Conservation (phyloP, 1,140 invertebrate genomes). For the Manduca sexta region DNA sequence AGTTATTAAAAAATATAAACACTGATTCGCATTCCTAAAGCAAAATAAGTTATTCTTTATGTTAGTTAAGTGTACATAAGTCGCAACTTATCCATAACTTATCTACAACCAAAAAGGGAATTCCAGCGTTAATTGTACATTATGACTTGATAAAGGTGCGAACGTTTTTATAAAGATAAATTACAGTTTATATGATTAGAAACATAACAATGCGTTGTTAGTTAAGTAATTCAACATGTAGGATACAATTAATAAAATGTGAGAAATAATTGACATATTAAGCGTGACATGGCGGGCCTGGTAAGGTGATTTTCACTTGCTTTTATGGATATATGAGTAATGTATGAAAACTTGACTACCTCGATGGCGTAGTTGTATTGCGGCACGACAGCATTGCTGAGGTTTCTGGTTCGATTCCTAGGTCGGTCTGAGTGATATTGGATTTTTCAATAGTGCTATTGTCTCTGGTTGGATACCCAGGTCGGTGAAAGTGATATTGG, state of each 20-base stretch:
- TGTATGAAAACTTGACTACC: conserved; percentile 39
- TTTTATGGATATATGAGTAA: conserved; percentile 30
- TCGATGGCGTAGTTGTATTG: no score
- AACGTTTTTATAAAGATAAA: conserved; percentile 19
- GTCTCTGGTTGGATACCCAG: no score
- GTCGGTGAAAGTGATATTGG: no score
- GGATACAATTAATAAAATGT: conserved; percentile 45
- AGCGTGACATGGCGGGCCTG: conserved; percentile 23
- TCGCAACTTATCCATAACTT: background rate
- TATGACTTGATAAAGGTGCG: conserved; percentile 22
- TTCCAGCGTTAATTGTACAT: conserved; percentile 4
- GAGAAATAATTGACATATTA: conserved; percentile 61
- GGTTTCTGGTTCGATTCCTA: no score
- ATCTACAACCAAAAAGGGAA: conserved; percentile 9
- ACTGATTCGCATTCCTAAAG: no score
- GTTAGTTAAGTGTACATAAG: background rate
- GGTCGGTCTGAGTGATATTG: no score
- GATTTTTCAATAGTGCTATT: no score
- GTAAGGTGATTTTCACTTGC: conserved; percentile 42
- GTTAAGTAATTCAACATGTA: conserved; percentile 19
- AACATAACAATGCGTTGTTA: conserved; percentile 9
- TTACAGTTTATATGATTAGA: conserved; percentile 8
- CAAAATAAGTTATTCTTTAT: no score
- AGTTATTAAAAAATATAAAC: no score
- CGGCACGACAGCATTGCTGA: no score